These are phyloP conservation scores for Etheostoma spectabile DNA, from an alignment of 2,113 vertebrate species.

Conservation along the genomic window DNA sequence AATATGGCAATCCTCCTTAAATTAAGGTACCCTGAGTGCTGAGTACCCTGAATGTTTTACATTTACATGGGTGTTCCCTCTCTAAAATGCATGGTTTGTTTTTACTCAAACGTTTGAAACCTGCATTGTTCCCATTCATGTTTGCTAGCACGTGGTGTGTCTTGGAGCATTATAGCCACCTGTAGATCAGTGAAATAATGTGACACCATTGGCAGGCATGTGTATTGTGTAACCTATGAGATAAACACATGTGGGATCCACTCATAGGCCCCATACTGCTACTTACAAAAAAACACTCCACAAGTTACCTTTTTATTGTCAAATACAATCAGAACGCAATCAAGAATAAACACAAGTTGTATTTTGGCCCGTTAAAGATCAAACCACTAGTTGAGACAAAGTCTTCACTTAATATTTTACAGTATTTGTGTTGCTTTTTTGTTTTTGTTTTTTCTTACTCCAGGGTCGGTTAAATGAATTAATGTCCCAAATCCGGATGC, in stretches of 20 bases:
- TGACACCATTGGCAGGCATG: not conserved
- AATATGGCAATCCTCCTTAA: not conserved
- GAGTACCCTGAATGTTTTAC: not conserved
- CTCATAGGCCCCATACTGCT: not conserved
- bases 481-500: constrained; percentile 99
- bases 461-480: constrained; percentile 98
- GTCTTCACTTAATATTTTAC: not conserved
- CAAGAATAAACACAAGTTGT: no score
- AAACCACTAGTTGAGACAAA: not conserved
- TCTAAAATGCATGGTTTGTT: not conserved
- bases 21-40: not conserved
- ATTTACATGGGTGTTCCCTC: not conserved
- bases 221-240: not conserved
- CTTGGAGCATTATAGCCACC: no score
- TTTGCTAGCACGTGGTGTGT: not conserved
- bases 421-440: not conserved
- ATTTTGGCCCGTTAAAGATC: not conserved
- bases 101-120: no score
- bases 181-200: not conserved
- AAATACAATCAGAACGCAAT: no score
- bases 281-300: not conserved
- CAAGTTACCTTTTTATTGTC: not conserved
- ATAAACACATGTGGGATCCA: not conserved
- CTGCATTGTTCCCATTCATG: not conserved
- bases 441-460: constrained; percentile 12